A percentile compares a stretch with the other conserved stretches of the same genome.
phyloP scores from a whole-genome alignment of 2,797 vertebrate genomes.

The Sorex maritimensis region DNA sequence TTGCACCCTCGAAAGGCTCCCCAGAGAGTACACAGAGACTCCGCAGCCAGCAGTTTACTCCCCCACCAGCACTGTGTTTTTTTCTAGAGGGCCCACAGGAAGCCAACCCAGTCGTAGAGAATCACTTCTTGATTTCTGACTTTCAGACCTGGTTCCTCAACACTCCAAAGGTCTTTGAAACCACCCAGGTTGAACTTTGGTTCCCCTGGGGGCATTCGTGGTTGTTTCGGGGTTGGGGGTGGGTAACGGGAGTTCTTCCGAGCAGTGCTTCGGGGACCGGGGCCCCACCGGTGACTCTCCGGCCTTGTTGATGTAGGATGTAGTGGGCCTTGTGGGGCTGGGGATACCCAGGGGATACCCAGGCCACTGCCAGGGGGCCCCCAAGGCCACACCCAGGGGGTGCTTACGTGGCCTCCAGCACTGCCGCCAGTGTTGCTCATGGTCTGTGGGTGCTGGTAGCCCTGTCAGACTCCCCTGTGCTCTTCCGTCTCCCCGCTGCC shows the following conservation, averaged over 20 bases:
- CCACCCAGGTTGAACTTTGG: constrained; percentile 54
- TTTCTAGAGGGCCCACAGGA: constrained; percentile 70
- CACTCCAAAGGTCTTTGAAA: constrained; percentile 67
- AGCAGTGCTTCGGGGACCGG: too few species aligned
- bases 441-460: too few species aligned
- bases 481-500: not conserved
- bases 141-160: constrained; percentile 68
- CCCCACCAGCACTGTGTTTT: constrained; percentile 69
- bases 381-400: too few species aligned
- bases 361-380: too few species aligned
- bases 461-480: too few species aligned
- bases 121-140: constrained; percentile 65
- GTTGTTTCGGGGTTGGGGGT: not conserved
- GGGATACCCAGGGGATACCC: too few species aligned
- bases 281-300: too few species aligned
- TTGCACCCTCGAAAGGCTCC: constrained; percentile 58
- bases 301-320: too few species aligned
- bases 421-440: too few species aligned
- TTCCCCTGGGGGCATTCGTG: constrained; percentile 28
- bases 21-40: constrained; percentile 79
- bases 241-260: too few species aligned
- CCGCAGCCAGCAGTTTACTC: constrained; percentile 64
- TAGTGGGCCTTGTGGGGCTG: too few species aligned
- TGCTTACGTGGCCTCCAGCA: too few species aligned
- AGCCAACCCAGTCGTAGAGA: constrained; percentile 61